These are phyloP conservation scores for Cervus canadensis DNA, from an alignment of 2,113 vertebrate genomes.

Conservation along the genomic window DNA sequence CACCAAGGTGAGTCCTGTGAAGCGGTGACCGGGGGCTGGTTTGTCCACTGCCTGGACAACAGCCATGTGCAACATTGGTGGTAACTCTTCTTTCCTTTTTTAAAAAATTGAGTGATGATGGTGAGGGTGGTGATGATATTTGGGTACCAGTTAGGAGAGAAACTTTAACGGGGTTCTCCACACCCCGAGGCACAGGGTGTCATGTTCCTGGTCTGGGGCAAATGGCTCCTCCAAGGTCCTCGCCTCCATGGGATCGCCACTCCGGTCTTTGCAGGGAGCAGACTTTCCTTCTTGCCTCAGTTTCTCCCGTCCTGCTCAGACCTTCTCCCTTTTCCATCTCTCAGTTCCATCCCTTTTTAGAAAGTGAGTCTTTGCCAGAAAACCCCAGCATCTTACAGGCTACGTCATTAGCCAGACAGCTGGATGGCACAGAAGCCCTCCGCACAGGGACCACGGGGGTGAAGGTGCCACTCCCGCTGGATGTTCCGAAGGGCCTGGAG, in stretches of 20 bases:
- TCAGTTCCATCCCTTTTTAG: neutral
- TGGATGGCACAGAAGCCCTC: neutral
- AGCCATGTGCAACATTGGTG: neutral
- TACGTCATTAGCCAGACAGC: neutral
- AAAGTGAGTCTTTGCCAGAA: neutral
- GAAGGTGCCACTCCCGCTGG: neutral
- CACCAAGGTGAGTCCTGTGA: too few species aligned
- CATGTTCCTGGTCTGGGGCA: neutral
- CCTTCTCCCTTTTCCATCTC: neutral
- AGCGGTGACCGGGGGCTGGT: neutral
- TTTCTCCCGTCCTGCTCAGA: neutral
- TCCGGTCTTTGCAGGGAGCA: neutral
- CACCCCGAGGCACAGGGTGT: neutral
- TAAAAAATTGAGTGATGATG: neutral
- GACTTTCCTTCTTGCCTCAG: neutral
- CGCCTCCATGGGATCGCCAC: neutral
- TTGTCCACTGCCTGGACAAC: neutral
- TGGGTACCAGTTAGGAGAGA: neutral
- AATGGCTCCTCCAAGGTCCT: neutral
- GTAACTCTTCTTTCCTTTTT: neutral
- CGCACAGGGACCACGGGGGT: rapidly evolving
- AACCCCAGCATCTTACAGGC: neutral
- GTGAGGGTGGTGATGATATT: neutral
- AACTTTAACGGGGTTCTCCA: neutral
- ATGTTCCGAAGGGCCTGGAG: neutral